Base-by-base conservation (phyloP, 2,888 invertebrate genomes). In the Netelia melanura region DNA sequence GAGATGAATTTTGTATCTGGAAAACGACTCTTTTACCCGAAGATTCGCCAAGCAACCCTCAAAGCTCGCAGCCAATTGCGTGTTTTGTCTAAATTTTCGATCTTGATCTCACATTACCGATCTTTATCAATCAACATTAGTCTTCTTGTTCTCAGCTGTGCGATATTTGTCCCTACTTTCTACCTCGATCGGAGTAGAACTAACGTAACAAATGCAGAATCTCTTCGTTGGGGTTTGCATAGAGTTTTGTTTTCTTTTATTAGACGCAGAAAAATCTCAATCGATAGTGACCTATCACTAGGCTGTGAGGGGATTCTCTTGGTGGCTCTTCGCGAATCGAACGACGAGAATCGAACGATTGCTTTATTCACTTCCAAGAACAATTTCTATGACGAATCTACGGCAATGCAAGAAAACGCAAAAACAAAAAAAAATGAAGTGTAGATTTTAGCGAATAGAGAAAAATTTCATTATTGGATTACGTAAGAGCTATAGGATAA, bases 231-330 rank as follows among this genome's bases (percentile, higher is more conserved):
- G 38, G 5, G 38, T 38, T 38, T 74, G 71, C 10, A 30, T 14
- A 23, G 43, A 23, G 43, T 21, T 43, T 38, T 17, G 56, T 21
- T 48, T 58, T 58, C 2, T 75, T 54, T 2, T 87, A 86, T 86
- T 86, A 87, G 84, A 87, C 78, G 78, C 71, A 61, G 86, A 89
- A 90, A 90, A 38, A 91, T 91, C 91, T 91, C 89, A 86, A 90
- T 86, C 87, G 86, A 89, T 91, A 90, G n/a, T 17, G 89, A 90
- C 88, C 90, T 89, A 25, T 61, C 17, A 87, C 83, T 86, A 58
- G 91, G 90, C 92, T 90, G 90, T 90, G 90, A 92, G 89, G 89
- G 88, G 90, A 90, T 88, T 89, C 83, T 90, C 88, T 89, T 86
- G 86, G 74, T 72, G 86, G 77, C 85, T 89, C 88, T 86, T 74